Percentiles rank a stretch among this genome's conserved stretches.
Evolutionary conservation across 2,797 vertebrate species (phyloP).

Genomic region (Pachyuromys duprasi): DNA sequence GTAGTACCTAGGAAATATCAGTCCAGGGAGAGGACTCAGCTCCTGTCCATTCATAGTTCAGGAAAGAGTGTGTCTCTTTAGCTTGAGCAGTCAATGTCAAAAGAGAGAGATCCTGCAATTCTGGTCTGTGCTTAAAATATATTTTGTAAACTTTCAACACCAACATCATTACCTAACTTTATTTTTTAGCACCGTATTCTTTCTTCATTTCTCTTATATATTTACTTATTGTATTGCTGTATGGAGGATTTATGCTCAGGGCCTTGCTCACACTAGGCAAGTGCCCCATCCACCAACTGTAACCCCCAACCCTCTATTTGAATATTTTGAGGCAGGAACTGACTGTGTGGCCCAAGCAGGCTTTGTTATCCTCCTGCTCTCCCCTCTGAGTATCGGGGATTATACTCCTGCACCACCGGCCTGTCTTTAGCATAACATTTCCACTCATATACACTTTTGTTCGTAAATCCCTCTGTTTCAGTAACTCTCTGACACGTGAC

Average conservation of each 20-base stretch:
- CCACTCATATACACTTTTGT: not conserved
- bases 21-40: not conserved
- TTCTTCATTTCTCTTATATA: not conserved
- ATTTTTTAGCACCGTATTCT: not conserved
- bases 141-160: not conserved
- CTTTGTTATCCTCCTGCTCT: not conserved
- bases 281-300: not conserved
- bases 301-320: not conserved
- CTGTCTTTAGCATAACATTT: not conserved
- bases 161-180: not conserved
- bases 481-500: conserved; percentile 9
- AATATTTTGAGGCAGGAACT: not conserved
- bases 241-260: not conserved
- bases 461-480: conserved; percentile 6
- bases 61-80: not conserved
- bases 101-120: not conserved
- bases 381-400: not conserved
- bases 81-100: not conserved
- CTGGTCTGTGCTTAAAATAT: not conserved
- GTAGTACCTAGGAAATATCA: not conserved
- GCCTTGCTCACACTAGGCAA: not conserved
- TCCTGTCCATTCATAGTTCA: not conserved
- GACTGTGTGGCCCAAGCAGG: not conserved
- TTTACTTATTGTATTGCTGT: not conserved
- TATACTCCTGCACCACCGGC: not conserved